Evolutionary conservation across 2,113 vertebrate species (phyloP).

Genomic region (Tenrec ecaudatus): DNA sequence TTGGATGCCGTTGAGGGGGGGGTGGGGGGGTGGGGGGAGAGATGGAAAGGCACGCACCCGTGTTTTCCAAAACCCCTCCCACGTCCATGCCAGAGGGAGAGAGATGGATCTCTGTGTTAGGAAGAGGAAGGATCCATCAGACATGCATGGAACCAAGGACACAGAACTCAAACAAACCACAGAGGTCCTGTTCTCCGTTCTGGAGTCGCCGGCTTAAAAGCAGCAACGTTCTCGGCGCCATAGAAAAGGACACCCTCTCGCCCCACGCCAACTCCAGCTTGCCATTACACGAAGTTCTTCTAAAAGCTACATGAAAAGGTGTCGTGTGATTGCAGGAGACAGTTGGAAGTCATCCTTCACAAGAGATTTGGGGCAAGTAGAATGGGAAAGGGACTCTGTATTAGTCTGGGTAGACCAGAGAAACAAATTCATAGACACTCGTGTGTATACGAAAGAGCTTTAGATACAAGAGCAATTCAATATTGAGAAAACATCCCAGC

Average conservation of each 20-base stretch:
- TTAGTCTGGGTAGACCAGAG: too few relatives aligned
- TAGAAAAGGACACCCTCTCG: not conserved
- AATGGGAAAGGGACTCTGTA: too few relatives aligned
- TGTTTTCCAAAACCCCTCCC: not conserved
- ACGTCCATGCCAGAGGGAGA: not conserved
- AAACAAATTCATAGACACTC: too few relatives aligned
- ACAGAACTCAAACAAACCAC: not conserved
- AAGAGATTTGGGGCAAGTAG: not conserved
- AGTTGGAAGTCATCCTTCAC: not conserved
- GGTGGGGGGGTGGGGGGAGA: not conserved
- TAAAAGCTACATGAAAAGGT: not conserved
- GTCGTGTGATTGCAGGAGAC: not conserved
- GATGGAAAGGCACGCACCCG: too few relatives aligned
- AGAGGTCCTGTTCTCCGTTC: not conserved
- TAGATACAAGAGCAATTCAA: too few relatives aligned
- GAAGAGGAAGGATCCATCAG: slow-evolving; percentile 7
- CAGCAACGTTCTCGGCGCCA: not conserved
- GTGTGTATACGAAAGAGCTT: too few relatives aligned
- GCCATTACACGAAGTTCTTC: not conserved
- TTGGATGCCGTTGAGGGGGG: not conserved
- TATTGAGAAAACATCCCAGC: too few relatives aligned
- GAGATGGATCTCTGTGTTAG: not conserved
- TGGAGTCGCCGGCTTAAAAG: not conserved
- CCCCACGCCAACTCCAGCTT: not conserved
- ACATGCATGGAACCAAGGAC: not conserved